Percentiles rank a stretch among this genome's conserved stretches.
These are phyloP conservation scores for Spisula solida DNA, from an alignment of 2,888 invertebrate genomes.

Conservation along the genomic window DNA sequence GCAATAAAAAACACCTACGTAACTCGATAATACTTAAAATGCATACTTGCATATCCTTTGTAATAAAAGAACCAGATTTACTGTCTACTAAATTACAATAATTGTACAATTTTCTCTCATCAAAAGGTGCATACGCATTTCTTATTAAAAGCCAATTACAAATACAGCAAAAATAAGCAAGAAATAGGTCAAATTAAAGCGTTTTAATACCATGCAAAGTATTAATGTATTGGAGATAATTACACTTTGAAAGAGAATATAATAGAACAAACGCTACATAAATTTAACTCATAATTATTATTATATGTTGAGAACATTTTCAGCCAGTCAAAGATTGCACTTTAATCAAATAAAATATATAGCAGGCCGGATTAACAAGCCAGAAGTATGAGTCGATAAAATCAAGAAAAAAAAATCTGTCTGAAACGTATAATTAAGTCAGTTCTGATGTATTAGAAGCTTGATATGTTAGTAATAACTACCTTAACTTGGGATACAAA, in stretches of 20 bases:
- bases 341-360: background rate
- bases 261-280: background rate
- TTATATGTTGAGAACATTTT: background rate
- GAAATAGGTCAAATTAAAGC: background rate
- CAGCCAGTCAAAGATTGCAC: background rate
- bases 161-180: background rate
- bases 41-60: background rate
- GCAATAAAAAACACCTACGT: background rate
- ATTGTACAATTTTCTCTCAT: background rate
- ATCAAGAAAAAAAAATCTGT: background rate
- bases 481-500: no score
- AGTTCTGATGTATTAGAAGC: background rate
- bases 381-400: background rate
- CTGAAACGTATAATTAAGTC: background rate
- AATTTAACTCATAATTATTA: constrained; percentile 22
- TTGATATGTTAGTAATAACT: background rate
- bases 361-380: background rate
- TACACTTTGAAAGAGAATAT: background rate
- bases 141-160: constrained; percentile 3
- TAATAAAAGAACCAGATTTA: background rate
- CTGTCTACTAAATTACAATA: constrained; percentile 9
- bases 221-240: constrained; percentile 2
- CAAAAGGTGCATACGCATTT: constrained; percentile 1
- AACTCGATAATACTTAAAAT: background rate
- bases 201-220: constrained; percentile 9